A percentile compares a stretch with the other conserved stretches of the same genome.
phyloP scores from a whole-genome alignment of 2,797 vertebrate genomes.

The Geotrypetes seraphini region DNA sequence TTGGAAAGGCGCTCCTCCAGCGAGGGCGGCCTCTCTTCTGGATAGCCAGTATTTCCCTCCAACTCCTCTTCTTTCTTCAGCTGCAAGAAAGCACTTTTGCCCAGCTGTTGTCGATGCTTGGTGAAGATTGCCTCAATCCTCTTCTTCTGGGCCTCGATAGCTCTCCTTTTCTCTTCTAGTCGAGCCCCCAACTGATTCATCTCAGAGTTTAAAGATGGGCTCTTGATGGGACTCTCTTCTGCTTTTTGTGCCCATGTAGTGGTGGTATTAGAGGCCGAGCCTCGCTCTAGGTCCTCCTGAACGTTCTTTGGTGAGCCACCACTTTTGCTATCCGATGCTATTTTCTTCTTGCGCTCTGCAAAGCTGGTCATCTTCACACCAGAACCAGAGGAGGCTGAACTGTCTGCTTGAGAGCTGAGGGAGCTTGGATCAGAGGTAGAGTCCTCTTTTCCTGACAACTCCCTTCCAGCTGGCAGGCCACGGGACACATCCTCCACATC shows the following conservation, averaged over 20 bases:
- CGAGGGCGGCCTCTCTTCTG: slow-evolving; percentile 3
- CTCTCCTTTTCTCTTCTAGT: slow-evolving; percentile 79
- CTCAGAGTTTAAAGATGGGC: slow-evolving; percentile 71
- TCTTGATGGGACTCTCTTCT: slow-evolving; percentile 55
- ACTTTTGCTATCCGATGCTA: slow-evolving; percentile 34
- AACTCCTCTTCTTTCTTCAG: slow-evolving; percentile 63
- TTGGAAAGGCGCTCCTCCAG: slow-evolving; percentile 59
- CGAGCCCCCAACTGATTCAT: slow-evolving; percentile 76
- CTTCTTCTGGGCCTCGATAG: slow-evolving; percentile 88
- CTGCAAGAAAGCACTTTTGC: slow-evolving; percentile 81
- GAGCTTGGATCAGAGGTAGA: slow-evolving; percentile 20
- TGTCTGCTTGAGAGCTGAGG: slow-evolving; percentile 18
- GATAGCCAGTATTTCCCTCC: slow-evolving; percentile 10
- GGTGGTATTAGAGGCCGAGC: slow-evolving; percentile 17
- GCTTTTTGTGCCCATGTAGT: slow-evolving; percentile 50
- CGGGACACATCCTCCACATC: slow-evolving; percentile 68
- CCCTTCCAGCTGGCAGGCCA: slow-evolving; percentile 38
- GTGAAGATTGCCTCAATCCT: slow-evolving; percentile 88
- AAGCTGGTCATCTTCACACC: slow-evolving; percentile 86
- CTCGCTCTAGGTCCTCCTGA: slow-evolving; percentile 15
- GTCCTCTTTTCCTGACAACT: background rate
- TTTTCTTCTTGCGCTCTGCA: slow-evolving; percentile 77
- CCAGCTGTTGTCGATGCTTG: slow-evolving; percentile 79
- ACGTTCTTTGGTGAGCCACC: slow-evolving; percentile 8
- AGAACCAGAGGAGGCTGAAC: slow-evolving; percentile 46